Evolutionary conservation across 2,888 invertebrate genomes (phyloP), one percentile per base, ranked within the genome.

Genomic region (Ptilodon capucinus): DNA sequence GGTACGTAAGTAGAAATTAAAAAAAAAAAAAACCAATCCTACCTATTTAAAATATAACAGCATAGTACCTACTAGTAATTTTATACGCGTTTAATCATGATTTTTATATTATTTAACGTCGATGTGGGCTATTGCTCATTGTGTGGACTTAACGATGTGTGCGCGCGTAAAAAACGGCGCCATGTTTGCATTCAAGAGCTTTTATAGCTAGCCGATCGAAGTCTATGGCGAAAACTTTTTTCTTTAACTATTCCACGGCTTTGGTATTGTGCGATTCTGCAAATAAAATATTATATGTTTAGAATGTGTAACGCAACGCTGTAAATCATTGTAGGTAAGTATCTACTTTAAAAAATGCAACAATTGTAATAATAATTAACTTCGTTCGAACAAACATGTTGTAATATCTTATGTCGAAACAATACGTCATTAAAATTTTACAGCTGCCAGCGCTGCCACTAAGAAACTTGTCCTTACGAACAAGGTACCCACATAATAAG

Each of bases 111-210:
- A 59, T 59, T 64, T 63, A 58, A 46, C 59, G 56, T 52, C 53
- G 58, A 67, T 64, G 51, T 64, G 57, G 73, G 71, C 71, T 73
- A 66, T 51, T 47, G 50, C 45, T 50, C 48, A 28, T 43, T 45
- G 48, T 53, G 44, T 58, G 48, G 57, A 54, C 58, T 63, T 60
- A 65, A 64, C 64, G 51, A 60, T 53, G 60, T 64, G 54, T 57
- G 44, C 49, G 58, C 58, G 48, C 58, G 59, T 67, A 72, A 70
- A n/a, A 70, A 60, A 64, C 65, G 63, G 56, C 55, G 17, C 38
- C 38, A 19, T 54, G 68, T 55, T 64, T 53, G 48, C 23, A 16
- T 21, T 48, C 38, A 7, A 7, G 23, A n/a, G 21, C 19, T 46
- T 55, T 58, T 56, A 56, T 52, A 52, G 38, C 34, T 17, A 42